Evolutionary conservation across 2,888 invertebrate genomes (phyloP).

Genomic region (Epinotia ramella): DNA sequence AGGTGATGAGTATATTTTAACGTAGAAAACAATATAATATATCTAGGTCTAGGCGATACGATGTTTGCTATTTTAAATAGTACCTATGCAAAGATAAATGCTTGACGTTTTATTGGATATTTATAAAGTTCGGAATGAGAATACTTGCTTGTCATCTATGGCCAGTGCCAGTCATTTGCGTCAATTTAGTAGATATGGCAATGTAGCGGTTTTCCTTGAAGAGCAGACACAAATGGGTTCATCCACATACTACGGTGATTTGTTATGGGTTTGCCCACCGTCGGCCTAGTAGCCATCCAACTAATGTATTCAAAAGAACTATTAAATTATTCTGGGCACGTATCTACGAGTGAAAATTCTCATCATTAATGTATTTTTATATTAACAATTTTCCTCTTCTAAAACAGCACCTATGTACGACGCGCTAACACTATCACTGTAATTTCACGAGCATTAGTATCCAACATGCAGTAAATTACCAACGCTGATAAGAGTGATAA

Average conservation of each 20-base stretch:
- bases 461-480: conserved; percentile 38
- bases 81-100: background rate
- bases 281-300: too few relatives aligned
- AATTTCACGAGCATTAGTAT: conserved; percentile 32
- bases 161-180: background rate
- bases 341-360: background rate
- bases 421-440: conserved; percentile 29
- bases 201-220: conserved; percentile 18
- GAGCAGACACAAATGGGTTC: conserved; percentile 8
- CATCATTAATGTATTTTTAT: background rate
- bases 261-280: background rate
- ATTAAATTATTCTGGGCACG: background rate
- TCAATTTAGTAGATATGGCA: conserved; percentile 7
- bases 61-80: too few relatives aligned
- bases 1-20: too few relatives aligned
- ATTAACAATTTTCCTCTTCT: background rate
- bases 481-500: conserved; percentile 36
- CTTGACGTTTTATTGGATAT: background rate
- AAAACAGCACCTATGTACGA: background rate
- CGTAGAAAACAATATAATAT: too few relatives aligned
- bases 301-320: too few relatives aligned
- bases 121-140: conserved; percentile 1
- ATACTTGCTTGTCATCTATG: background rate
- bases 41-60: too few relatives aligned
- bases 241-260: conserved; percentile 13